A percentile compares a stretch with the other conserved stretches of the same genome.
Conservation (phyloP, 1,140 invertebrate genomes). For the Drosophila carrolli region DNA sequence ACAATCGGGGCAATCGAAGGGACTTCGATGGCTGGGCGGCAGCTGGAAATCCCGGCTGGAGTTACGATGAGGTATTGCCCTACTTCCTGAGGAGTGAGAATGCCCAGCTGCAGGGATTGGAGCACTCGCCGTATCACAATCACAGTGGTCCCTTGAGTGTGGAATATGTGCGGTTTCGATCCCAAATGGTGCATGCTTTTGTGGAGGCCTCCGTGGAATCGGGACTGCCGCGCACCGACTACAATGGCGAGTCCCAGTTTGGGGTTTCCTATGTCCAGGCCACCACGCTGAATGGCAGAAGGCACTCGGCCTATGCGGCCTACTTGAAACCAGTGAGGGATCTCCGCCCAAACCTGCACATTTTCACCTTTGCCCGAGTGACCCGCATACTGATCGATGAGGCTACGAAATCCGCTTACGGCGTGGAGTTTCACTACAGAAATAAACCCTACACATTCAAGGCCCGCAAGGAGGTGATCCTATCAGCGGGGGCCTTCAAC, state of each 20-base stretch:
- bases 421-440: constrained; percentile 87
- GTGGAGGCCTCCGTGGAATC: constrained; percentile 87
- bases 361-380: constrained; percentile 86
- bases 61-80: constrained; percentile 90
- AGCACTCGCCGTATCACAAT: constrained; percentile 86
- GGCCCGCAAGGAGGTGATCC: constrained; percentile 89
- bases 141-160: constrained; percentile 86
- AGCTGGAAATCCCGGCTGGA: constrained; percentile 89
- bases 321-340: constrained; percentile 86
- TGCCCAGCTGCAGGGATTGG: constrained; percentile 86
- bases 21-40: constrained; percentile 92
- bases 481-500: constrained; percentile 91
- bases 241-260: constrained; percentile 88
- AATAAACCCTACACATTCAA: constrained; percentile 84
- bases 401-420: constrained; percentile 86
- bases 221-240: constrained; percentile 87
- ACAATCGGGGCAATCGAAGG: constrained; percentile 91
- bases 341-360: constrained; percentile 88
- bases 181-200: constrained; percentile 87
- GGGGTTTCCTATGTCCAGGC: constrained; percentile 89
- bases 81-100: constrained; percentile 88
- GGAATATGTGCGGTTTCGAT: constrained; percentile 86
- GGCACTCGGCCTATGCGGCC: constrained; percentile 86
- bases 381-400: constrained; percentile 88
- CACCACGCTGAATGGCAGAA: constrained; percentile 86